phyloP scores from a whole-genome alignment of 2,888 invertebrate genomes.

The Bombylius major region DNA sequence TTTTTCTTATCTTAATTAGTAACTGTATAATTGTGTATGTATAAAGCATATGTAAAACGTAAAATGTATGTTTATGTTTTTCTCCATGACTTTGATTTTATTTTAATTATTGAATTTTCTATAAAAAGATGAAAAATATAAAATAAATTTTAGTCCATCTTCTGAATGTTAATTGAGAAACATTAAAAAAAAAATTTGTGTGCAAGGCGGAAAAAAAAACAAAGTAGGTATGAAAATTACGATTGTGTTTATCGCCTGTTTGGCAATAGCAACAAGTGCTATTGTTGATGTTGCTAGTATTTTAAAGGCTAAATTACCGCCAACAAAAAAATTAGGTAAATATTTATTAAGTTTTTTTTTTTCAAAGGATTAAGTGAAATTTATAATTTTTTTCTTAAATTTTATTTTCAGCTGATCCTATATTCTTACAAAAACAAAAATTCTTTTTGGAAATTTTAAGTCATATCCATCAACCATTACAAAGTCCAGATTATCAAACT shows the following conservation, averaged over 20 bases:
- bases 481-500: slow-evolving; percentile 3
- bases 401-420: slow-evolving; percentile 33
- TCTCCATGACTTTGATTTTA: too few relatives aligned
- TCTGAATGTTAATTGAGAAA: not conserved
- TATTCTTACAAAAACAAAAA: slow-evolving; percentile 33
- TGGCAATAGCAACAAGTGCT: not conserved
- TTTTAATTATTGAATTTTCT: too few relatives aligned
- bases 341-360: not conserved
- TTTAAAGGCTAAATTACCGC: not conserved
- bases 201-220: too few relatives aligned
- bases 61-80: too few relatives aligned
- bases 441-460: slow-evolving; percentile 29
- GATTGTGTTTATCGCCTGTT: slow-evolving; percentile 35
- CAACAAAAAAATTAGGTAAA: not conserved
- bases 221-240: slow-evolving; percentile 43
- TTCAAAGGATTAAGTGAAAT: not conserved
- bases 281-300: not conserved
- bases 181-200: not conserved
- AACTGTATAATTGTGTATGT: too few relatives aligned
- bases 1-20: too few relatives aligned
- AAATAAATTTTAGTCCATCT: too few relatives aligned
- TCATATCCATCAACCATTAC: slow-evolving; percentile 10
- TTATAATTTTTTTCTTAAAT: not conserved
- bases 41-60: too few relatives aligned
- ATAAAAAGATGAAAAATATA: too few relatives aligned